Evolutionary conservation across 2,888 invertebrate genomes (phyloP).

Genomic region (Erebia aethiops): DNA sequence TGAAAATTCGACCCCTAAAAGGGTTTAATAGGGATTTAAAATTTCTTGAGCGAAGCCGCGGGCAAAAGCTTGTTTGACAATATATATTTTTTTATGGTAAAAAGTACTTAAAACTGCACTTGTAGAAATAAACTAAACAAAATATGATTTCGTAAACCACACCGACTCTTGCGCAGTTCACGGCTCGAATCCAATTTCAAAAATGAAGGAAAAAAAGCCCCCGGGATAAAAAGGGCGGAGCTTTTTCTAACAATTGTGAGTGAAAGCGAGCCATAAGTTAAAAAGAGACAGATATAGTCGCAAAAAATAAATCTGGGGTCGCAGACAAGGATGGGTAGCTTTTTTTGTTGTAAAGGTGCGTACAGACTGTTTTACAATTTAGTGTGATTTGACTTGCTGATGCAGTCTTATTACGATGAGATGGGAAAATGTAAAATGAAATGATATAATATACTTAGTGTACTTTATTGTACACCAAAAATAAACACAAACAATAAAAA

Average conservation of each 20-base stretch:
- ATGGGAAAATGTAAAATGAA: no score
- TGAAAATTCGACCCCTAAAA: no score
- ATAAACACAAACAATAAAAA: no score
- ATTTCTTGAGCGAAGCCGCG: no score
- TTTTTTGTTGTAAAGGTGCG: conserved; percentile 35
- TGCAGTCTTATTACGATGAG: no score
- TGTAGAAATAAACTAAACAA: no score
- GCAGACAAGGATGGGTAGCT: conserved; percentile 46
- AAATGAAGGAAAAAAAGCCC: conserved; percentile 44
- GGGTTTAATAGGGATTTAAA: no score
- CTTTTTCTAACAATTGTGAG: conserved; percentile 36
- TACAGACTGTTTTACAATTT: conserved; percentile 24
- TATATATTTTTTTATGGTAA: no score
- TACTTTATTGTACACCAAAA: no score
- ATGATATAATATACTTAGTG: no score
- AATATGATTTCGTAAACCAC: neutral
- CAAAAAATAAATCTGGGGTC: conserved; percentile 44
- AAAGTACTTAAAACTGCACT: no score
- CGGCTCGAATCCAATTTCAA: neutral
- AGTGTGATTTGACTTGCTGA: neutral
- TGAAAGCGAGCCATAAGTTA: conserved; percentile 41
- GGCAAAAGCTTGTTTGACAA: no score
- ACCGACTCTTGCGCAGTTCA: conserved; percentile 10
- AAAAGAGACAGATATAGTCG: conserved; percentile 40
- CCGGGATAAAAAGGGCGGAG: conserved; percentile 54